These are phyloP conservation scores for Eolophus roseicapilla DNA, from an alignment of 2,113 vertebrate genomes.

Conservation along the genomic window DNA sequence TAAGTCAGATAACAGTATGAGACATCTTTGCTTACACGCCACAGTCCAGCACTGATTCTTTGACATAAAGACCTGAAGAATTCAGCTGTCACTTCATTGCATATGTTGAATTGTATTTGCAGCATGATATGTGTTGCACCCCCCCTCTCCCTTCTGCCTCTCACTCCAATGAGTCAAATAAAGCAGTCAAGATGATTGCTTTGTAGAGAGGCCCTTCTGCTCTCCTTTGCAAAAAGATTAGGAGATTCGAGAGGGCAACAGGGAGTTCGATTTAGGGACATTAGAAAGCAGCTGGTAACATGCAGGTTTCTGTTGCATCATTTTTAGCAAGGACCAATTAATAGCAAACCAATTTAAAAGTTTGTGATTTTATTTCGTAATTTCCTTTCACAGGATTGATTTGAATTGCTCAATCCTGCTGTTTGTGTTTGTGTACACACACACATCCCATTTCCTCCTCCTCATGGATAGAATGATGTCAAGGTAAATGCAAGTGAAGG, in stretches of 20 bases:
- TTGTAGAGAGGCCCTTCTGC: neutral
- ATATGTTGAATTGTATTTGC: conserved; percentile 1
- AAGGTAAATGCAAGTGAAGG: neutral
- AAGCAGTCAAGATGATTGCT: neutral
- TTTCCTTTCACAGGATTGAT: neutral
- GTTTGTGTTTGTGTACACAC: neutral
- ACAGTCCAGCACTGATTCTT: neutral
- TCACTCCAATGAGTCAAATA: conserved; percentile 1
- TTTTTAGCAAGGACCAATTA: neutral
- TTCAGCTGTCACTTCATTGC: conserved; percentile 32
- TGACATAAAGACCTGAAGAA: conserved; percentile 2
- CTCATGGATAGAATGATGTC: neutral
- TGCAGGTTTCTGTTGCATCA: neutral
- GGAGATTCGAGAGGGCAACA: neutral
- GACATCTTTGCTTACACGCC: neutral
- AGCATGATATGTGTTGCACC: neutral
- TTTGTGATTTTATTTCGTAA: neutral
- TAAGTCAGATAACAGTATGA: neutral
- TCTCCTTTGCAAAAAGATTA: conserved; percentile 15
- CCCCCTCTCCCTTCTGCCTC: neutral
- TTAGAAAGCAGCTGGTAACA: neutral
- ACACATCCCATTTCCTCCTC: neutral
- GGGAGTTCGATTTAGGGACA: neutral
- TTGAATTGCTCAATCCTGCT: neutral
- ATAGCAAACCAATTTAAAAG: neutral